These are phyloP conservation scores for Odontomyia ornata DNA, from an alignment of 2,888 invertebrate species.

Conservation along the genomic window DNA sequence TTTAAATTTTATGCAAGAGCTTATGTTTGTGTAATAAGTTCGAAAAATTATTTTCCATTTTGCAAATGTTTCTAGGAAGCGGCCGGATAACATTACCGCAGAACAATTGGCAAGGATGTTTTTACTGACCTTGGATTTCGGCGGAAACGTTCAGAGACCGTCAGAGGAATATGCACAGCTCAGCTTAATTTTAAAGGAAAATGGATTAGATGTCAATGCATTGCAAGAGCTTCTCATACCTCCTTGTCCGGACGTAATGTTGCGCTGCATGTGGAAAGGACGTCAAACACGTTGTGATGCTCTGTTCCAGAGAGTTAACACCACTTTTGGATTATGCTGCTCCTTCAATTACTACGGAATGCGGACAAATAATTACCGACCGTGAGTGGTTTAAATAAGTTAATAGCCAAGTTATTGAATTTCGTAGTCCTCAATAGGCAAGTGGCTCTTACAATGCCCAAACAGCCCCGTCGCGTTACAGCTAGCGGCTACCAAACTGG, in stretches of 20 bases:
- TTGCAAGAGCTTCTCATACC: slow-evolving; percentile 63
- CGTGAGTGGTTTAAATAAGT: slow-evolving; percentile 52
- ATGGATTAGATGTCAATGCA: slow-evolving; percentile 53
- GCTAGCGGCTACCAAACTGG: slow-evolving; percentile 77
- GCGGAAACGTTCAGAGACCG: slow-evolving; percentile 47
- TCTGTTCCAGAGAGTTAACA: slow-evolving; percentile 66
- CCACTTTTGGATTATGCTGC: slow-evolving; percentile 70
- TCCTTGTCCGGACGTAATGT: slow-evolving; percentile 66
- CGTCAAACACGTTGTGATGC: slow-evolving; percentile 65
- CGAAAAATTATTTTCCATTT: no score
- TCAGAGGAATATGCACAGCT: slow-evolving; percentile 51
- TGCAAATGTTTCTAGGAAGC: no score
- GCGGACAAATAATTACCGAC: slow-evolving; percentile 56
- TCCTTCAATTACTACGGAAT: slow-evolving; percentile 71
- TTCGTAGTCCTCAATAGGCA: slow-evolving; percentile 31
- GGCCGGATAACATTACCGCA: slow-evolving; percentile 56
- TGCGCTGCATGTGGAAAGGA: slow-evolving; percentile 71
- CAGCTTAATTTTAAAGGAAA: slow-evolving; percentile 51
- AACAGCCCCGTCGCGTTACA: slow-evolving; percentile 69
- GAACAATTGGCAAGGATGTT: slow-evolving; percentile 51
- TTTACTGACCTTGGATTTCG: slow-evolving; percentile 52
- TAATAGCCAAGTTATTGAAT: background rate
- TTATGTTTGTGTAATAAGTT: no score
- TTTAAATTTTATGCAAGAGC: no score
- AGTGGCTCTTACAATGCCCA: slow-evolving; percentile 57